Evolutionary conservation across 2,888 invertebrate species (phyloP), one percentile per base, ranked within the genome.

Genomic region (Deilephila elpenor): DNA sequence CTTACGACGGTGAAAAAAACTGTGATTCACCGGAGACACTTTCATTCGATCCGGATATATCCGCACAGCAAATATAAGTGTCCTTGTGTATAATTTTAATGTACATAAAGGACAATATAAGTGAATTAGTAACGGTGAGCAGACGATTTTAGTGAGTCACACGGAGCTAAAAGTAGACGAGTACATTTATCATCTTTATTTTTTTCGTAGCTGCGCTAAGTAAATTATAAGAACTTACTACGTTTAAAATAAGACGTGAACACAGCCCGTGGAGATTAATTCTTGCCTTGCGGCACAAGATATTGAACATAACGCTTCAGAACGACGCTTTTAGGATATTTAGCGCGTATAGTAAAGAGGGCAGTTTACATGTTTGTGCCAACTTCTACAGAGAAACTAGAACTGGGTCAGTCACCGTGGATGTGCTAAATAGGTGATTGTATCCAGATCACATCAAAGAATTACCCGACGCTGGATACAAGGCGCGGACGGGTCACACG

Each of bases 351-450:
- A 87, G 90, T 90, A 94, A 94, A 91, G 93, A 93, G 93, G 93
- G 89, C 93, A 94, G 94, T 94, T 94, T 94, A 94, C 92, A 92
- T 89, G 92, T 90, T 86, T 91, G 93, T 93, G 94, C 94, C 94
- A 94, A 94, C 89, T 89, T 90, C 88, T 87, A 88, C 87, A 82
- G 87, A 83, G 86, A 88, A 92, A 90, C 89, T 89, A 91, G 91
- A 93, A 89, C 92, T 93, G 89, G 93, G 91, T 82, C 93, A 91
- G 92, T 91, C 92, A 89, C 88, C 90, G 89, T 90, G 89, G 89
- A 91, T 89, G 88, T 83, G 88, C 86, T 89, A 88, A 90, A 88
- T 88, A 87, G 88, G 88, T 91, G 93, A 94, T 91, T 85, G 86
- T 90, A 91, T 89, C 92, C 93, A 93, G 93, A 93, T 91, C 89